phyloP scores from a whole-genome alignment of 1,140 invertebrate genomes.

The Ganaspis sp. region DNA sequence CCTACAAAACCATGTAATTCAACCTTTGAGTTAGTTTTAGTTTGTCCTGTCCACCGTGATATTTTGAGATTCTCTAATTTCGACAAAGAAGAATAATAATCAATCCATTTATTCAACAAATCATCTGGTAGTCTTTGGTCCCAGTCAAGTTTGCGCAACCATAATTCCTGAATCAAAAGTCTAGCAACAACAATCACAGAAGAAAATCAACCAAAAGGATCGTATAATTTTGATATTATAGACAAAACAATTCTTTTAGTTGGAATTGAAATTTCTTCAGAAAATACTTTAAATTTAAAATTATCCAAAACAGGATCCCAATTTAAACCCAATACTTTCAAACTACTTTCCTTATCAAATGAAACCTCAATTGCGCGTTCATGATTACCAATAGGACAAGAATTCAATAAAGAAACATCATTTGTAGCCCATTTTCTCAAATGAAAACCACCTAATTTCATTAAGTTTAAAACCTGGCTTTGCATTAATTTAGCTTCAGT shows the following conservation, averaged over 20 bases:
- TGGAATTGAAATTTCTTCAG: neutral
- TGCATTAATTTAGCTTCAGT: neutral
- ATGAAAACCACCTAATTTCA: conserved; percentile 14
- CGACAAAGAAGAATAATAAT: too few relatives aligned
- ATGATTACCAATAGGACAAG: neutral
- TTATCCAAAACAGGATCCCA: neutral
- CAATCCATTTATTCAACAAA: too few relatives aligned
- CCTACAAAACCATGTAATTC: conserved; percentile 49
- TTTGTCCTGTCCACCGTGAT: neutral
- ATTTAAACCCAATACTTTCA: neutral
- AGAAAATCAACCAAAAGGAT: neutral
- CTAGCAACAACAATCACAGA: neutral
- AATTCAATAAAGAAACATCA: neutral
- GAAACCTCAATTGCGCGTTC: neutral
- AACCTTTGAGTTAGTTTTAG: neutral
- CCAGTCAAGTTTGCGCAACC: too few relatives aligned
- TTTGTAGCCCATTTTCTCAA: conserved; percentile 36
- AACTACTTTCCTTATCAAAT: neutral
- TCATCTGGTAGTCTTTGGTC: neutral
- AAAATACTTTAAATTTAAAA: too few relatives aligned
- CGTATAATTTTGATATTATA: neutral
- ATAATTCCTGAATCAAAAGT: conserved; percentile 24
- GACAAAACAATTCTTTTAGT: conserved; percentile 25
- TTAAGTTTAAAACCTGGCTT: neutral
- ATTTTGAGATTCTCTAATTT: neutral